Conservation (phyloP, 2,888 invertebrate species). For the Caenorhabditis uteleia region DNA sequence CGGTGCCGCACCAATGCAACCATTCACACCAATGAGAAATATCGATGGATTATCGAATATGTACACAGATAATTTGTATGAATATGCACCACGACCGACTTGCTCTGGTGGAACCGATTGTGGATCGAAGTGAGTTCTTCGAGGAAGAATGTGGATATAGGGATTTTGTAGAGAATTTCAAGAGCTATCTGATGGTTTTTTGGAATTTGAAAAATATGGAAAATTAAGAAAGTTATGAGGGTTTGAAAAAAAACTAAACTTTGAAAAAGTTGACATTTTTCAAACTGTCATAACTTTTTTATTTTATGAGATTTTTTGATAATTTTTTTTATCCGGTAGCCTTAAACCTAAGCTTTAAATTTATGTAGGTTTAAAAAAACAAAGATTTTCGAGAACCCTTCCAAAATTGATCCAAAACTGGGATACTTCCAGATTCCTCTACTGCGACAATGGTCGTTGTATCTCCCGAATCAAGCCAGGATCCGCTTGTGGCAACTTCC, state of each 20-base stretch:
- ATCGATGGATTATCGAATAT: constrained; percentile 62
- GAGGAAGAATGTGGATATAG: no score
- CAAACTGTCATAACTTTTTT: no score
- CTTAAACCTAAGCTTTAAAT: no score
- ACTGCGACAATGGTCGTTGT: constrained; percentile 63
- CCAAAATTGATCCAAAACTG: neutral
- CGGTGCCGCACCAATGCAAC: constrained; percentile 44
- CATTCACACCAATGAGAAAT: constrained; percentile 53
- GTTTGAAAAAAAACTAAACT: neutral
- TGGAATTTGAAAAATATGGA: neutral
- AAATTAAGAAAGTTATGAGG: neutral
- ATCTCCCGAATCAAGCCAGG: constrained; percentile 58
- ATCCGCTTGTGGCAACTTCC: constrained; percentile 54
- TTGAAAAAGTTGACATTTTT: no score
- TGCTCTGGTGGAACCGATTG: constrained; percentile 50
- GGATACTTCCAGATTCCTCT: constrained; percentile 59
- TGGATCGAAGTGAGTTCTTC: constrained; percentile 38
- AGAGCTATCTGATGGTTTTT: neutral
- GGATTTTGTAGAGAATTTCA: no score
- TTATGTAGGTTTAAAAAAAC: no score
- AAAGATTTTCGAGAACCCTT: neutral
- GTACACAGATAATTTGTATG: constrained; percentile 63
- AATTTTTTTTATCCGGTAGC: no score
- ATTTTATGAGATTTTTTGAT: no score
- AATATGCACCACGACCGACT: constrained; percentile 59